phyloP scores from a whole-genome alignment of 2,797 vertebrate genomes.

The Acropternis orthonyx region DNA sequence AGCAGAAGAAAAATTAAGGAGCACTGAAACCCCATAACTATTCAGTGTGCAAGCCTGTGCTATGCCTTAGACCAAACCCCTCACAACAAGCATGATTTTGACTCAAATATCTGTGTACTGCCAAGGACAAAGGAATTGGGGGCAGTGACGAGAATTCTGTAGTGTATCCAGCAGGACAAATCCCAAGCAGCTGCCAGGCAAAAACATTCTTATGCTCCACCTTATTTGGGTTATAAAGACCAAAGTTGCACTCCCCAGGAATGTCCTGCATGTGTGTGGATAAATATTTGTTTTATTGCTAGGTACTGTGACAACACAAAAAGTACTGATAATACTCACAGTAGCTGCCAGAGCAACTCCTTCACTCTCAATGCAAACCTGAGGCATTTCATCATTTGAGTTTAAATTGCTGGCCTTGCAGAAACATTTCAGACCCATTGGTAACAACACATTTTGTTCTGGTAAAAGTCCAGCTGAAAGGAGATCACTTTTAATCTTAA shows the following conservation, averaged over 20 bases:
- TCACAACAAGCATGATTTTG: neutral
- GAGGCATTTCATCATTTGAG: neutral
- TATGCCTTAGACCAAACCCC: neutral
- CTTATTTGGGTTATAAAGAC: conserved; percentile 23
- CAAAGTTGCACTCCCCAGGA: conserved; percentile 4
- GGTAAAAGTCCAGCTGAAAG: neutral
- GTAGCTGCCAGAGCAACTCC: neutral
- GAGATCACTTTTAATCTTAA: neutral
- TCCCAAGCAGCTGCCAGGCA: neutral
- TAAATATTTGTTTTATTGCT: conserved; percentile 67
- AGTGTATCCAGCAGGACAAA: neutral
- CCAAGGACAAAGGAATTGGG: neutral
- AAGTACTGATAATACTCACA: neutral
- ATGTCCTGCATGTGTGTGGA: neutral
- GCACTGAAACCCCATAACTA: neutral
- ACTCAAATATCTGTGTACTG: neutral
- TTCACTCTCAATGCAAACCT: neutral
- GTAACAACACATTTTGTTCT: neutral
- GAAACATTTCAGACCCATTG: neutral
- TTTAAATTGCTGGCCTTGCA: neutral
- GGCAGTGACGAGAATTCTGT: neutral
- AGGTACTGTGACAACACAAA: conserved; percentile 24
- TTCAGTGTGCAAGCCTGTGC: neutral
- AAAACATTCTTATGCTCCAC: conserved; percentile 7
- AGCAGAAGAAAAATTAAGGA: neutral